Conservation (phyloP, 1,140 invertebrate species). For the Drosophila carrolli region DNA sequence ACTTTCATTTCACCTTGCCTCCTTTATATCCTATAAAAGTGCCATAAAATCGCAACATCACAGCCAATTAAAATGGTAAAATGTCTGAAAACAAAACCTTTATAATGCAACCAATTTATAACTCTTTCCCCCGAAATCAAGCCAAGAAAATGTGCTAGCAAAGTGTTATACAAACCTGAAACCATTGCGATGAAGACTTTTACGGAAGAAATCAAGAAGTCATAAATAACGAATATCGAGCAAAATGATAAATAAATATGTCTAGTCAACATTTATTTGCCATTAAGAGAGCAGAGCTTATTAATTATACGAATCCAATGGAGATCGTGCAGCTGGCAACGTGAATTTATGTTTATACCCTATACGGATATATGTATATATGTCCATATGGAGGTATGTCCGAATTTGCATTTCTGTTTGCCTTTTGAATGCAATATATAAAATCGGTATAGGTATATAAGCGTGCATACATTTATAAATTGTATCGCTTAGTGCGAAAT, state of each 20-base stretch:
- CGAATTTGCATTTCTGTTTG: conserved; percentile 37
- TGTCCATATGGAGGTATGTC: conserved; percentile 9
- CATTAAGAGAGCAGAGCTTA: conserved; percentile 24
- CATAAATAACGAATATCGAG: conserved; percentile 19
- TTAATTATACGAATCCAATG: conserved; percentile 24
- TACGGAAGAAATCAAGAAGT: background rate
- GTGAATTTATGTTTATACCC: conserved; percentile 4
- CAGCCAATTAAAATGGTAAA: conserved; percentile 10
- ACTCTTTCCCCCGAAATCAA: background rate
- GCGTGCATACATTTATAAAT: conserved; percentile 7
- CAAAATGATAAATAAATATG: conserved; percentile 23
- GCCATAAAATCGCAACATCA: conserved; percentile 1
- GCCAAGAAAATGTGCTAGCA: background rate
- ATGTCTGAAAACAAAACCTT: background rate
- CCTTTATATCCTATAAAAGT: background rate
- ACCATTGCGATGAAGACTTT: background rate
- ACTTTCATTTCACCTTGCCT: background rate
- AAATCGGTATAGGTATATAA: background rate
- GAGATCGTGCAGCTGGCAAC: conserved; percentile 12
- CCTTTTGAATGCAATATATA: conserved; percentile 39
- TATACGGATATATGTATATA: conserved; percentile 20
- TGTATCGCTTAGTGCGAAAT: conserved; percentile 30
- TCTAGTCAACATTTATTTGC: conserved; percentile 28
- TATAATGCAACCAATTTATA: background rate
- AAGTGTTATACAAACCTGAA: background rate